These are phyloP conservation scores for Tinea pellionella DNA, from an alignment of 2,888 invertebrate genomes.

Conservation along the genomic window DNA sequence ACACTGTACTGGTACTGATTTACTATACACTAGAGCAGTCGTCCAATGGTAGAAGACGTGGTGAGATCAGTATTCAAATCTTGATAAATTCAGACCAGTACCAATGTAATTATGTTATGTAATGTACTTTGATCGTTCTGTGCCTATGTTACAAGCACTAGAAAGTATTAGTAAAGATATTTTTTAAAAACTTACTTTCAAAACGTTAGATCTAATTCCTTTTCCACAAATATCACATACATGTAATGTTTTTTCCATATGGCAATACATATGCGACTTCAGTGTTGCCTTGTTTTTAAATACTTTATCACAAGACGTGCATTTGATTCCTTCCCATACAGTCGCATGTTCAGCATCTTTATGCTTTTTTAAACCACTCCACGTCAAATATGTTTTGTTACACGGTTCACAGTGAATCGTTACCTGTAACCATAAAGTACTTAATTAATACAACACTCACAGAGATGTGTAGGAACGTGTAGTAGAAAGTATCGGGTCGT, in stretches of 20 bases:
- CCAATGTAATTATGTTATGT: too few species aligned
- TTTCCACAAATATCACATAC: conserved; percentile 57
- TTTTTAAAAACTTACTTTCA: conserved; percentile 1
- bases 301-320: conserved; percentile 46
- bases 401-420: conserved; percentile 40
- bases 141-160: too few species aligned
- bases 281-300: conserved; percentile 42
- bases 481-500: too few species aligned
- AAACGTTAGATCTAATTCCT: conserved; percentile 24
- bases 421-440: not conserved
- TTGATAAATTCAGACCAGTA: too few species aligned
- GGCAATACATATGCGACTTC: conserved; percentile 38
- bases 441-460: too few species aligned
- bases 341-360: conserved; percentile 39
- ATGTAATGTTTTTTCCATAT: conserved; percentile 29
- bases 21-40: too few species aligned
- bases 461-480: too few species aligned
- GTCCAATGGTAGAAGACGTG: too few species aligned
- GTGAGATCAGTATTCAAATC: too few species aligned
- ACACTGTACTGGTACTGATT: too few species aligned
- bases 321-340: conserved; percentile 22
- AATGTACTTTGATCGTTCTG: too few species aligned
- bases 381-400: conserved; percentile 45
- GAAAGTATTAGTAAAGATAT: too few species aligned
- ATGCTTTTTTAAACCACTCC: conserved; percentile 46